Base-by-base conservation (phyloP, 2,888 invertebrate genomes). In the Netelia fuscicornis region DNA sequence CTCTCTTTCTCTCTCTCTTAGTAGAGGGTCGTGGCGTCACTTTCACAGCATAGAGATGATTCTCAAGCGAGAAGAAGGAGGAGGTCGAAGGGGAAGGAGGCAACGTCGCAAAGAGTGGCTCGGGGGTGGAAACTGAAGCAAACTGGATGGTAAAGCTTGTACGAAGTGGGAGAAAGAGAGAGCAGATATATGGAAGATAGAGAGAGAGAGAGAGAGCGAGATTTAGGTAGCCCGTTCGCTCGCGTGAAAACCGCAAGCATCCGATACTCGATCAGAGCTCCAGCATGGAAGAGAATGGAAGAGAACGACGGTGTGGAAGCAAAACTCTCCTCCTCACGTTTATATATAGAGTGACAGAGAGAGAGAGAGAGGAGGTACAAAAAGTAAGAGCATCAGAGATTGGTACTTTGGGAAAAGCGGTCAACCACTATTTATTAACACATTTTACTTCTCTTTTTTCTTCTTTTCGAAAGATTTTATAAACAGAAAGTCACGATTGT, bases 161-260 rank as follows among this genome's bases (percentile, higher is more conserved):
- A n/a, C 25, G 54, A 62, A 52, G 62, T 10, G 17, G 56, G 71
- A 54, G 37, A 65, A 72, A 44, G 20, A 64, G 64, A 65, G 56
- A 58, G 37, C 23, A 71, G 77, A 75, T 56, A 65, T 10, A 44
- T 44, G 60, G 67, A 64, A 48, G 67, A 71, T 72, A 30, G 20
- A 62, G 65, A 58, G 72, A 56, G 48, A 75, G 60, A 74, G 58
- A 77, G 83, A 76, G 56, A 64, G 76, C 80, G 83, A 77, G 86
- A 86, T 87, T 87, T 82, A 87, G 84, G 83, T 84, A 85, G 86
- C 86, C 81, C 81, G 83, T 87, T 87, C 77, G 77, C 78, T 86
- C 79, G 85, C 79, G 86, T 81, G 84, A 84, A 87, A 88, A 89
- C 89, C 89, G 84, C 90, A 90, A 85, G 89, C 88, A 88, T 86